phyloP scores from a whole-genome alignment of 2,888 invertebrate genomes.

The Cryptophagus acutangulus region DNA sequence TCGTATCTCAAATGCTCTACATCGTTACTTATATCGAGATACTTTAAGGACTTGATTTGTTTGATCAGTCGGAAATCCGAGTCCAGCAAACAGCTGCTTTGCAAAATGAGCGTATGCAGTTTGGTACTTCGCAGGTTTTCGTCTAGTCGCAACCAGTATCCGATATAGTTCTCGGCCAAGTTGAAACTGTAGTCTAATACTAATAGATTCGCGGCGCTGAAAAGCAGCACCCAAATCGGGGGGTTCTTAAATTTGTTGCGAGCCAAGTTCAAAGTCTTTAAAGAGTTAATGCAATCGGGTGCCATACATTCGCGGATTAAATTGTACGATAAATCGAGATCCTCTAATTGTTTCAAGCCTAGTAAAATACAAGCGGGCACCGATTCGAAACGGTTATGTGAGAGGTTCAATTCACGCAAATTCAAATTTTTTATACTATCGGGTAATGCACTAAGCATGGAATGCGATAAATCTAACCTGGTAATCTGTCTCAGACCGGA shows the following conservation, averaged over 20 bases:
- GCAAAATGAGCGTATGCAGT: conserved; percentile 24
- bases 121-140: no score
- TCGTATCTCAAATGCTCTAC: background rate
- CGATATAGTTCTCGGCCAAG: conserved; percentile 23
- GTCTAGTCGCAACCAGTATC: conserved; percentile 21
- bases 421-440: conserved; percentile 18
- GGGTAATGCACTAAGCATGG: conserved; percentile 24
- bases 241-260: conserved; percentile 26
- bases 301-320: conserved; percentile 25
- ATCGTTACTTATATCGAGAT: conserved; percentile 32
- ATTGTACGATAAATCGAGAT: conserved; percentile 28
- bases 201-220: conserved; percentile 23
- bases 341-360: conserved; percentile 24
- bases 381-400: conserved; percentile 24
- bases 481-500: no score
- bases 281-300: conserved; percentile 24
- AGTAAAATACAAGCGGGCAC: conserved; percentile 29
- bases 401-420: conserved; percentile 24
- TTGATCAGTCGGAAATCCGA: conserved; percentile 27
- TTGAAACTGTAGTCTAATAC: conserved; percentile 32
- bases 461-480: conserved; percentile 22
- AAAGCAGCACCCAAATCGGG: conserved; percentile 30
- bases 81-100: conserved; percentile 25
- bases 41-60: conserved; percentile 22
- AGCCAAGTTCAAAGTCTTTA: conserved; percentile 26